Evolutionary conservation across 92 coral and sea anemone genomes (phyloP), one percentile per base, ranked within the genome.

Genomic region (Zoanthus sociatus): DNA sequence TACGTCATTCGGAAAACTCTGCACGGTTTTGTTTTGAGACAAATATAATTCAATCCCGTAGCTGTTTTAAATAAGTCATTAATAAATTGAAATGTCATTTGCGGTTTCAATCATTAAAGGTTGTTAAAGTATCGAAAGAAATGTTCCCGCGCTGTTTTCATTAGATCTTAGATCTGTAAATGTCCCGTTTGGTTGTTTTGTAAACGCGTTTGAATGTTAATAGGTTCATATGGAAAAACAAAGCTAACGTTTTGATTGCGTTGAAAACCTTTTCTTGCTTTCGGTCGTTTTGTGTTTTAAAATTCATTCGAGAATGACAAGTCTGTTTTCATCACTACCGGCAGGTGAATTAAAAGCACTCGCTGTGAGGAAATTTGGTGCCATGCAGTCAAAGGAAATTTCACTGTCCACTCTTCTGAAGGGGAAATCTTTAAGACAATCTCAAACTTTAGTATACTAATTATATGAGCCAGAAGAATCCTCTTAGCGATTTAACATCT

Each of bases 281-380:
- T 14, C 31, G 54, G 15, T 71, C 15, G 44, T 67, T 60, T 78
- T 61, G 31, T 13, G 58, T 42, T 33, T 26, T 26, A 26, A 26
- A 50, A 20, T 13, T 61, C 13, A 20, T 46, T 66, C 26, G 63
- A 66, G 61, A 45, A 42, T 44, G 85, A 64, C 85, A 81, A 74
- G 7, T 6, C 17, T 45, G 85, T 51, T 81, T 64, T 81, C 85
- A 81, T 64, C 85, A 17, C 85, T 44, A 63, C 73, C 60, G 26
- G 26, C 26, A 11, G 85, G 47, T 81, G 46, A 67, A 14, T 81
- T 81, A 47, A 66, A 21, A 18, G 31, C 85, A 74, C 85, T 81
- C 47, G 85, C 85, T 81, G 76, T 44, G 85, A 47, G 60, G 58
- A 46, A 45, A 81, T 71, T 20, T 81, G 47, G 42, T 46, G 66